These are phyloP conservation scores for Capromys pilorides DNA, from an alignment of 2,797 vertebrate genomes.

Conservation along the genomic window DNA sequence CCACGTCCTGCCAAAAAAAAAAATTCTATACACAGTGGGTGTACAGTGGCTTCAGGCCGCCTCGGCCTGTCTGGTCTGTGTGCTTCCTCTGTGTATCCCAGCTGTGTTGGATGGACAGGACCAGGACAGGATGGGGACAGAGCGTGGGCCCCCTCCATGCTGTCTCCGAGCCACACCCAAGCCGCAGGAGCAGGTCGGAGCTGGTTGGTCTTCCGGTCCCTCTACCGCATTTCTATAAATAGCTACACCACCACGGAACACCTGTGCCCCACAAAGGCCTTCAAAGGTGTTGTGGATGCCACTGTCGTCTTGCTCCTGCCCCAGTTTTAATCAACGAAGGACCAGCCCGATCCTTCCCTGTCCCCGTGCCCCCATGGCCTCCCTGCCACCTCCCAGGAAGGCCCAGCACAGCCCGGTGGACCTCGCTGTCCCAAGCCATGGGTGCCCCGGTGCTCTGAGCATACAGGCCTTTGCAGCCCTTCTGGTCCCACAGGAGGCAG, in stretches of 20 bases:
- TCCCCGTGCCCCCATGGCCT: rapidly evolving
- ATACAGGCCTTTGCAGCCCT: neutral
- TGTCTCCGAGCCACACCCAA: neutral
- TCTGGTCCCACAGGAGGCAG: neutral
- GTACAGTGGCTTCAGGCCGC: too few relatives aligned
- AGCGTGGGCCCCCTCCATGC: neutral
- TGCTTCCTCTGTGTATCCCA: neutral
- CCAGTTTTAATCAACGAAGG: neutral
- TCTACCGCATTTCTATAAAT: slow-evolving; percentile 58
- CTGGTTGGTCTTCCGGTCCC: neutral
- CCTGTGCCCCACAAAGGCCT: slow-evolving; percentile 61
- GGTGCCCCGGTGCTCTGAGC: neutral
- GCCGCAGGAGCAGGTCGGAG: neutral
- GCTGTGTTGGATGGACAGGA: neutral
- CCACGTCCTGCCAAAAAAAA: too few relatives aligned
- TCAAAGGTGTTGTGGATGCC: neutral
- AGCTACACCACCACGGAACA: slow-evolving; percentile 43
- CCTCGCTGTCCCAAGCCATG: neutral
- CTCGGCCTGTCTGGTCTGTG: neutral
- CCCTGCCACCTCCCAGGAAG: too few relatives aligned
- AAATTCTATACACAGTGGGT: neutral
- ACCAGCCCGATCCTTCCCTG: neutral
- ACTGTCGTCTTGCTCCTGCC: neutral
- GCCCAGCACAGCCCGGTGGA: neutral
- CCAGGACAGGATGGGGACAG: neutral